Evolutionary conservation across 2,888 invertebrate genomes (phyloP), one percentile per base, ranked within the genome.

Genomic region (Helleia helle): DNA sequence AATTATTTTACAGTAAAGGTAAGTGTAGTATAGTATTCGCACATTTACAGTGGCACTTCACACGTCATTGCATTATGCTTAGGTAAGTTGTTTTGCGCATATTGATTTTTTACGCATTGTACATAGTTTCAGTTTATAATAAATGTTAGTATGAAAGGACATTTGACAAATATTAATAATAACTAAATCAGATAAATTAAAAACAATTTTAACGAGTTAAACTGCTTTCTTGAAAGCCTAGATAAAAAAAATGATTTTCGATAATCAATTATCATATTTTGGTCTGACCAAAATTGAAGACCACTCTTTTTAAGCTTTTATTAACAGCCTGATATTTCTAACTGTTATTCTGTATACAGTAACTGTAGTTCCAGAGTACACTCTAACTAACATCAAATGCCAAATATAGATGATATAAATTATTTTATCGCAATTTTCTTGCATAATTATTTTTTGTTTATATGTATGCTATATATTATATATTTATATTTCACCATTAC

Each of bases 11-110:
- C 31, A 11, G 11, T n/a, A n/a, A 18, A 18, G 34, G 34, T 34
- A 34, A 34, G 34, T 34, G 7, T 29, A 22, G 31, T 17, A 17
- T 8, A 1, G 34, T 22, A 34, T 8, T 1, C 4, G 4, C 34
- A 22, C 22, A 22, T 22, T 18, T 34, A 34, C 27, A 12, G 27
- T 7, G 12, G 22, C 34, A 34, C 34, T 9, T 18, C 34, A 34
- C 34, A 34, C 17, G 7, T 34, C 22, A 34, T 31, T 34, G 18
- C 34, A 34, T 34, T n/a, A 22, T 12, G 53, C 50, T 57, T 54
- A 42, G 75, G 75, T 75, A 72, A 76, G 75, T 74, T 55, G 41
- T 7, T 63, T 63, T 59, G 63, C 59, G 49, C 46, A 28, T 43
- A 52, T 55, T 51, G 47, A 52, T 59, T 56, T 55, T 46, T n/a